phyloP scores from a whole-genome alignment of 2,113 vertebrate genomes.

The Elephantulus edwardii region DNA sequence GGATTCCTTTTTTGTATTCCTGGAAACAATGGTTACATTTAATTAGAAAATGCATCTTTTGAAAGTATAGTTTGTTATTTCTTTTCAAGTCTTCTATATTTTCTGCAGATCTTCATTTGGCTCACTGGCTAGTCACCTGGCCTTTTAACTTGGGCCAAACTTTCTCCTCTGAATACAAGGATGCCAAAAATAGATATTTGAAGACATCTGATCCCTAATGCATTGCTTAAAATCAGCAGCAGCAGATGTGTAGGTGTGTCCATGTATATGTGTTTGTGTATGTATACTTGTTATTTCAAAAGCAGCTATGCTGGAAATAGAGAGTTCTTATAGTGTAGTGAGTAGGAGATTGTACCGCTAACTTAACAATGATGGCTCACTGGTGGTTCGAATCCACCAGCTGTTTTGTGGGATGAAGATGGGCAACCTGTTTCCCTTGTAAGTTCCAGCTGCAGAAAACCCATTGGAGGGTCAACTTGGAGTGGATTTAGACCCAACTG shows the following conservation, averaged over 20 bases:
- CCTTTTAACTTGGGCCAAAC: conserved; percentile 56
- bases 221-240: conserved; percentile 38
- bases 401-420: no score
- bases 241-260: neutral
- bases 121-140: conserved; percentile 45
- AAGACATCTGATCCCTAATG: conserved; percentile 36
- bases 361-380: no score
- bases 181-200: conserved; percentile 63
- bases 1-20: conserved; percentile 12
- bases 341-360: no score
- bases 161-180: conserved; percentile 48
- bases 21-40: conserved; percentile 46
- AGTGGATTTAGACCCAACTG: no score
- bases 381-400: no score
- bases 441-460: no score
- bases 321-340: no score
- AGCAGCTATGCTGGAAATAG: neutral
- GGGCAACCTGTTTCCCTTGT: no score
- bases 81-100: conserved; percentile 35
- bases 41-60: conserved; percentile 53
- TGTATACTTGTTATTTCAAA: neutral
- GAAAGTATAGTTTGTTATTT: neutral
- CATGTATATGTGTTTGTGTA: neutral
- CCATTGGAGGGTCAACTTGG: no score
- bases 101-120: conserved; percentile 61